A percentile compares a stretch with the other conserved stretches of the same genome.
Conservation (phyloP, 2,113 vertebrate genomes). For the Mirounga angustirostris region DNA sequence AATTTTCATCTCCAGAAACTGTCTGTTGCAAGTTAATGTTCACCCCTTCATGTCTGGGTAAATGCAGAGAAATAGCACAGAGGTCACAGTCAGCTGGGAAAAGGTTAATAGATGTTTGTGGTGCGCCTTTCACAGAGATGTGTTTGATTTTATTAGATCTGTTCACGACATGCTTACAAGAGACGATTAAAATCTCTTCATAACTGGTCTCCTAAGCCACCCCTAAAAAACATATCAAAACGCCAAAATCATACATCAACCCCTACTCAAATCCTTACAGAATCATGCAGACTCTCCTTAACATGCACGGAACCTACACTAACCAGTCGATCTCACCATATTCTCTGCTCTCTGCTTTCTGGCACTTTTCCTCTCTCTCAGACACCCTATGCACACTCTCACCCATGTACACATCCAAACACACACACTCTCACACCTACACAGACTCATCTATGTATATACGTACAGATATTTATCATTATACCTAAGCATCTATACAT, state of each 20-base stretch:
- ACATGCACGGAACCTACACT: not conserved
- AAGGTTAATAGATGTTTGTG: slow-evolving; percentile 17
- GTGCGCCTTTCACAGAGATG: slow-evolving; percentile 3
- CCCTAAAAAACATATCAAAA: not conserved
- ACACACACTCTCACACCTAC: not conserved
- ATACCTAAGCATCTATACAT: not conserved
- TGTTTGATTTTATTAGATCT: slow-evolving; percentile 37
- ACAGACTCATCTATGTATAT: not conserved
- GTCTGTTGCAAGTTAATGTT: not conserved
- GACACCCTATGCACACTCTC: not conserved
- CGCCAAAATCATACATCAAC: not conserved
- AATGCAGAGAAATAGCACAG: not conserved
- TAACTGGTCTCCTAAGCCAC: not conserved
- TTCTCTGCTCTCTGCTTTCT: not conserved
- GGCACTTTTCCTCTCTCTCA: not conserved
- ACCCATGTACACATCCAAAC: not conserved
- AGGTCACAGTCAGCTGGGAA: not conserved
- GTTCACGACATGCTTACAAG: slow-evolving; percentile 40
- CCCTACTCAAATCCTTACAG: not conserved
- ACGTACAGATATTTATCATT: too few species aligned
- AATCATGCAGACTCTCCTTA: not conserved
- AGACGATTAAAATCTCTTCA: slow-evolving; percentile 20
- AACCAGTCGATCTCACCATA: too few species aligned
- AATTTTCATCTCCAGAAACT: slow-evolving; percentile 56
- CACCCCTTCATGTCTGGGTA: slow-evolving; percentile 6